These are phyloP conservation scores for Torymus tubicola DNA, from an alignment of 2,888 invertebrate species.

Conservation along the genomic window DNA sequence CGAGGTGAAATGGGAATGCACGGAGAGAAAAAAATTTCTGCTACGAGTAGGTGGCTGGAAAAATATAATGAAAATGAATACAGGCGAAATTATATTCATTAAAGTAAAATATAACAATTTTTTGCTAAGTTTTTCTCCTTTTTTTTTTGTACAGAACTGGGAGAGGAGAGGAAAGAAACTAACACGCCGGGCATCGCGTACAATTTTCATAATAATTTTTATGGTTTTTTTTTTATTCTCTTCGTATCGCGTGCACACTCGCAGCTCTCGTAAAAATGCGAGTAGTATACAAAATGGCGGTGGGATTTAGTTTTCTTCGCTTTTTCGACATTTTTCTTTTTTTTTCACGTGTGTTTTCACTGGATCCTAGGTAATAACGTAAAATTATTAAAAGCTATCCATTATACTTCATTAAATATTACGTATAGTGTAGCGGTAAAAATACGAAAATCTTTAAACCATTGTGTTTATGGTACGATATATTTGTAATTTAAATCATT, in stretches of 20 bases:
- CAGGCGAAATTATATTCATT: constrained; percentile 11
- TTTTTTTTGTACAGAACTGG: not conserved
- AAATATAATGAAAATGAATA: not conserved
- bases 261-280: constrained; percentile 7
- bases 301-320: not conserved
- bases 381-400: too few relatives aligned
- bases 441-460: too few relatives aligned
- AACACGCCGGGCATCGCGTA: not conserved
- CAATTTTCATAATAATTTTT: constrained; percentile 25
- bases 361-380: too few relatives aligned
- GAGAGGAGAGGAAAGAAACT: not conserved
- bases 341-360: too few relatives aligned
- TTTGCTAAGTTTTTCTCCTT: not conserved
- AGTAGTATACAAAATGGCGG: not conserved
- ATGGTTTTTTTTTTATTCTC: not conserved
- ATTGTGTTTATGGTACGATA: too few relatives aligned
- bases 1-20: too few relatives aligned
- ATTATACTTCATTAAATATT: too few relatives aligned
- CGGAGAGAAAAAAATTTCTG: not conserved
- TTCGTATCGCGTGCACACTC: not conserved
- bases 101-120: constrained; percentile 25
- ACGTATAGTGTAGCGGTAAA: too few relatives aligned
- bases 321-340: not conserved
- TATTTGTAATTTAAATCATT: too few relatives aligned
- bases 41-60: not conserved